These are phyloP conservation scores for Sardinella longiceps DNA, from an alignment of 2,797 vertebrate species.

Conservation along the genomic window DNA sequence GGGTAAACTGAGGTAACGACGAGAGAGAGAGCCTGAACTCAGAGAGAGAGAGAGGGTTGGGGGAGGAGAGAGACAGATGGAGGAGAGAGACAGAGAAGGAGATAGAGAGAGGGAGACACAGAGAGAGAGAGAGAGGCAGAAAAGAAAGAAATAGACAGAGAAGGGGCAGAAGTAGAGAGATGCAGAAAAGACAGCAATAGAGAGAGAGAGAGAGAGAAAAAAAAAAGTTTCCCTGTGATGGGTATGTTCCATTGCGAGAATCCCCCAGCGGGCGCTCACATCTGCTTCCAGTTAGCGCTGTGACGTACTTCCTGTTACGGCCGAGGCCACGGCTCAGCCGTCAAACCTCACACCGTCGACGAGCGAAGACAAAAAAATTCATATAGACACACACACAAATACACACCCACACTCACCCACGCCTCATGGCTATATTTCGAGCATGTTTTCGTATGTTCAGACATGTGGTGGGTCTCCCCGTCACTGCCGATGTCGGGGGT, in stretches of 20 bases:
- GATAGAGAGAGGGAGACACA: background rate
- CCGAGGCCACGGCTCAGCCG: constrained; percentile 68
- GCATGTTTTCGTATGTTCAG: background rate
- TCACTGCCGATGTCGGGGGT: background rate
- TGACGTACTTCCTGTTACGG: constrained; percentile 81
- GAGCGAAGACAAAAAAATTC: constrained; percentile 43
- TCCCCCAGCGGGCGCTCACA: constrained; percentile 79
- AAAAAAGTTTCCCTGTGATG: constrained; percentile 57
- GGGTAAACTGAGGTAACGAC: background rate
- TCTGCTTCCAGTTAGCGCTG: constrained; percentile 81
- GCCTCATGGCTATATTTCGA: background rate
- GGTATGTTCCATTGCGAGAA: constrained; percentile 80
- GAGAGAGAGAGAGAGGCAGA: background rate
- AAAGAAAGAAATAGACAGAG: background rate
- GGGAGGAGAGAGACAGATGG: constrained; percentile 32
- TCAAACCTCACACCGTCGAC: constrained; percentile 60
- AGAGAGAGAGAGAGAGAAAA: constrained; percentile 21
- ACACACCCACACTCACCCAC: constrained; percentile 9
- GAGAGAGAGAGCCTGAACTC: background rate
- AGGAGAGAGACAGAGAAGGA: background rate
- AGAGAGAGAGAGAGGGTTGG: constrained; percentile 33
- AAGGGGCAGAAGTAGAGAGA: background rate
- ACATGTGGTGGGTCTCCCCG: background rate
- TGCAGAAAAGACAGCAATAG: background rate
- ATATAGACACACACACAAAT: constrained; percentile 32